Evolutionary conservation across 2,888 invertebrate genomes (phyloP).

Genomic region (Chaitophorus viminalis): DNA sequence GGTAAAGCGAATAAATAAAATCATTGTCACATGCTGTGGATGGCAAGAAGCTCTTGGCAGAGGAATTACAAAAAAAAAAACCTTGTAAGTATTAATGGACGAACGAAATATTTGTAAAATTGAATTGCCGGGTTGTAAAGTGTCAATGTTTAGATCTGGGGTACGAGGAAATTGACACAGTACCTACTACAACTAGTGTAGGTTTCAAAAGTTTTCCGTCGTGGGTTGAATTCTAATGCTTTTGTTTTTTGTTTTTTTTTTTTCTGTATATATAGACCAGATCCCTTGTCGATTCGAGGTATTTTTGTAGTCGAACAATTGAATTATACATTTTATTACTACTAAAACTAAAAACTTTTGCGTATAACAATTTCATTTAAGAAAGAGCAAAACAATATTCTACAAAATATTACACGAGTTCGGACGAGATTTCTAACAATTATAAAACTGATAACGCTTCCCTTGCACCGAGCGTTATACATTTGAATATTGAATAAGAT

Average conservation of each 20-base stretch:
- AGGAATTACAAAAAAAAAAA: slow-evolving; percentile 8
- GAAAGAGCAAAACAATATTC: not conserved
- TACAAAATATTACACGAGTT: not conserved
- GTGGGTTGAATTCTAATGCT: not conserved
- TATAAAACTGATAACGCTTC: not conserved
- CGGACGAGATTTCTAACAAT: not conserved
- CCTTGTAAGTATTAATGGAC: not conserved
- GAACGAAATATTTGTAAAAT: not conserved
- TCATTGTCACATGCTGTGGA: slow-evolving; percentile 5
- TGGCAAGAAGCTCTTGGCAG: not conserved
- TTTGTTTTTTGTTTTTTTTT: not conserved
- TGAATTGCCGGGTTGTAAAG: slow-evolving; percentile 14
- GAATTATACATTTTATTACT: not conserved
- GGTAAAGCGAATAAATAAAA: slow-evolving; percentile 42
- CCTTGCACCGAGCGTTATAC: too few relatives aligned
- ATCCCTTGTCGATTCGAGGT: not conserved
- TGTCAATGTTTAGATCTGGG: not conserved
- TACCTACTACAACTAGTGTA: slow-evolving; percentile 1
- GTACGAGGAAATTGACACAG: not conserved
- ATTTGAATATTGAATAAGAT: too few relatives aligned
- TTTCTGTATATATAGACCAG: not conserved
- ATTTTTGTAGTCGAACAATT: not conserved
- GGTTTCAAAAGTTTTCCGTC: not conserved
- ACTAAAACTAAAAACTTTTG: not conserved
- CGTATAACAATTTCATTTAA: not conserved